A percentile compares a stretch with the other conserved stretches of the same genome.
Evolutionary conservation across 2,888 invertebrate genomes (phyloP).

Genomic region (Synergus gifuensis): DNA sequence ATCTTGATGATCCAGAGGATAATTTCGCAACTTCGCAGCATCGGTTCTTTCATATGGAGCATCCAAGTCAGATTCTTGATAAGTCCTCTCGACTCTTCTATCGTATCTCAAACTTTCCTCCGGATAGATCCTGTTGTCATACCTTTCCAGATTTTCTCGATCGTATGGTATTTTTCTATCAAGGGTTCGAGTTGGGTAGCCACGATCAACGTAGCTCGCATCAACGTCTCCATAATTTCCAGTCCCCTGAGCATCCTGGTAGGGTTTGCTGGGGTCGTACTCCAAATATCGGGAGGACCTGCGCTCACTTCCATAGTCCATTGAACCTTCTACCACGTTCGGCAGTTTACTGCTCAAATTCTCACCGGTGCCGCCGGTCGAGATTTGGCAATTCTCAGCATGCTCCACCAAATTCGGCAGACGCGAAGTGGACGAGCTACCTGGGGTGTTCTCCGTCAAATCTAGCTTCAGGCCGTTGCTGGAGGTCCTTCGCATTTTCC

Average conservation of each 20-base stretch:
- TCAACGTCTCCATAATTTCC: slow-evolving; percentile 39
- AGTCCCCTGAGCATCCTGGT: slow-evolving; percentile 58
- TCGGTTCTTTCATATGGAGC: slow-evolving; percentile 72
- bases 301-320: slow-evolving; percentile 77
- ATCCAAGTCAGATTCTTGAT: slow-evolving; percentile 75
- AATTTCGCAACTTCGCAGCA: slow-evolving; percentile 65
- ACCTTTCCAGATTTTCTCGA: slow-evolving; percentile 70
- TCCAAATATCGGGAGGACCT: slow-evolving; percentile 76
- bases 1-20: slow-evolving; percentile 63
- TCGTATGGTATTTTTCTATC: slow-evolving; percentile 68
- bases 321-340: slow-evolving; percentile 77
- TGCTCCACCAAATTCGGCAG: slow-evolving; percentile 76
- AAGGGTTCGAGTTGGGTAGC: slow-evolving; percentile 61
- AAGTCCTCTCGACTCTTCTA: slow-evolving; percentile 64
- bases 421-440: slow-evolving; percentile 71
- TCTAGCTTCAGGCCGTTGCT: slow-evolving; percentile 76
- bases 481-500: slow-evolving; percentile 75
- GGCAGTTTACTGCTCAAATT: slow-evolving; percentile 76
- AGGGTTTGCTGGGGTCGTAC: slow-evolving; percentile 68
- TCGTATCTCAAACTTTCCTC: slow-evolving; percentile 72
- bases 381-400: slow-evolving; percentile 67
- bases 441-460: slow-evolving; percentile 76
- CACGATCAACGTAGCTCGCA: slow-evolving; percentile 45
- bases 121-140: slow-evolving; percentile 72
- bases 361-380: slow-evolving; percentile 64